Conservation (phyloP, 2,113 vertebrate species). For the Ceyx melanurus region DNA sequence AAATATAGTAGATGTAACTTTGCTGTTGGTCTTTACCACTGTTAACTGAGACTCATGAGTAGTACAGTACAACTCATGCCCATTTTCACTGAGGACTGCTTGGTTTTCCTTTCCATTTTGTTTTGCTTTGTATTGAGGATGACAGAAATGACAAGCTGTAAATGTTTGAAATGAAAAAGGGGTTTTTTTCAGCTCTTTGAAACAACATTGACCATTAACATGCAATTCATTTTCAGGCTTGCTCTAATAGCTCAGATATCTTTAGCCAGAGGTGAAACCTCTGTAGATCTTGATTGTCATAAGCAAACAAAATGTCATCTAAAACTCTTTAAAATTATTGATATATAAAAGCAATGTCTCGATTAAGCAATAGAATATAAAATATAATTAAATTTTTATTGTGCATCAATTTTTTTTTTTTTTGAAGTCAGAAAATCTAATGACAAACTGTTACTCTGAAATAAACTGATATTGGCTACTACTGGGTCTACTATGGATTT, state of each 20-base stretch:
- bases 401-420: not conserved
- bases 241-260: not conserved
- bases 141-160: not conserved
- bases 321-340: not conserved
- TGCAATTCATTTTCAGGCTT: not conserved
- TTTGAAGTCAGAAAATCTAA: not conserved
- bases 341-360: not conserved
- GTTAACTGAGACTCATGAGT: rapidly evolving
- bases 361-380: not conserved
- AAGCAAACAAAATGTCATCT: not conserved
- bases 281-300: not conserved
- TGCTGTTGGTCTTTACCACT: not conserved
- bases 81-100: not conserved
- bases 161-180: not conserved
- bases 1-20: not conserved
- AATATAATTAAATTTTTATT: not conserved
- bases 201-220: not conserved
- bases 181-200: not conserved
- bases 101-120: not conserved
- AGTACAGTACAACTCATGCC: not conserved
- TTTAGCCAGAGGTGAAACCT: not conserved
- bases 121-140: not conserved
- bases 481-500: not conserved
- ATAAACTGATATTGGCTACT: not conserved
- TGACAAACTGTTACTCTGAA: not conserved